These are phyloP conservation scores for Pitangus sulphuratus DNA, from an alignment of 2,797 vertebrate species.

Conservation along the genomic window DNA sequence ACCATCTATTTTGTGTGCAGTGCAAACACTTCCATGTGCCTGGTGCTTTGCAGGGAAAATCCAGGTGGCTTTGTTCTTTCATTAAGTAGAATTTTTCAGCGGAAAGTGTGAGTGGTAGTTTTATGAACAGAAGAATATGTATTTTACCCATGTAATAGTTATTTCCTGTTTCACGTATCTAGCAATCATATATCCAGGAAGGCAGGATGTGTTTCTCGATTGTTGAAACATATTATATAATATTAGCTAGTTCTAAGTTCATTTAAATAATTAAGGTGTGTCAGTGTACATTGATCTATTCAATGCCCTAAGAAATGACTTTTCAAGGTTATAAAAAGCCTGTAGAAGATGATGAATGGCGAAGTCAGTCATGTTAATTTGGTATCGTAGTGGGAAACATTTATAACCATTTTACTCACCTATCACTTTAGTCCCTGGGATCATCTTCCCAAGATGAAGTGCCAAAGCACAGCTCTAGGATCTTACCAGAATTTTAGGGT, in stretches of 20 bases:
- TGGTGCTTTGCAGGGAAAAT: background rate
- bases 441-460: background rate
- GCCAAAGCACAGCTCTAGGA: background rate
- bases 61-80: background rate
- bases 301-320: background rate
- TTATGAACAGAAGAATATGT: background rate
- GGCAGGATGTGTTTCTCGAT: background rate
- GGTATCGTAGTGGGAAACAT: background rate
- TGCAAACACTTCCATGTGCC: background rate
- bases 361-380: background rate
- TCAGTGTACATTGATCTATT: background rate
- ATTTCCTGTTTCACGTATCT: background rate
- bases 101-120: background rate
- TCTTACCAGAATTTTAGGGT: background rate
- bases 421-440: background rate
- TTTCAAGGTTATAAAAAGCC: background rate
- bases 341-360: background rate
- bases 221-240: background rate
- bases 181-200: background rate
- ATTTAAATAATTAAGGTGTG: background rate
- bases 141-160: background rate
- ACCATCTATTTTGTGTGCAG: background rate
- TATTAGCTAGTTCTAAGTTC: background rate
- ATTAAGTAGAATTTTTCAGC: background rate
- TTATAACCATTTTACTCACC: background rate